A percentile compares a stretch with the other conserved stretches of the same genome.
Evolutionary conservation across 2,113 vertebrate species (phyloP).

Genomic region (Chlorodrepanis virens): DNA sequence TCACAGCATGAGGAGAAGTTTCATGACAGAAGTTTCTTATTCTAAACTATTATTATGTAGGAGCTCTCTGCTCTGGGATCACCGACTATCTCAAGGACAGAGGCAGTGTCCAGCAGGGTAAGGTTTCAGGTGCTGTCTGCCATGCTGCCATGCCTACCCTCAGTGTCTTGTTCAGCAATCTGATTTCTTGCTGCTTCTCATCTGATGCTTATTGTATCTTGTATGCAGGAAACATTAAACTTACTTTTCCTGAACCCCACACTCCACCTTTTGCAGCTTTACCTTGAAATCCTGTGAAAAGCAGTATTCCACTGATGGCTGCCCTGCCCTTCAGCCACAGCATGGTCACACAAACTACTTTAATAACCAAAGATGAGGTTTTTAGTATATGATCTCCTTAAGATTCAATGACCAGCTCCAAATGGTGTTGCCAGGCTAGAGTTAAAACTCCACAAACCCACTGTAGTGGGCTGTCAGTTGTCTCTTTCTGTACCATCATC

Average conservation of each 20-base stretch:
- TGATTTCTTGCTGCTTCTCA: neutral
- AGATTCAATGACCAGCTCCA: neutral
- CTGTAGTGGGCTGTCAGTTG: neutral
- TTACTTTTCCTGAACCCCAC: neutral
- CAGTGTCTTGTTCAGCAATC: neutral
- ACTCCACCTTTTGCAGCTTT: neutral
- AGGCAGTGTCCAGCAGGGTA: neutral
- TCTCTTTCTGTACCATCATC: neutral
- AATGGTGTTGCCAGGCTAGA: neutral
- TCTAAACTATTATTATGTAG: neutral
- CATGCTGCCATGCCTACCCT: neutral
- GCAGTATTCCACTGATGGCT: neutral
- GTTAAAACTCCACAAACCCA: neutral
- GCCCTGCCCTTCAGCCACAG: neutral
- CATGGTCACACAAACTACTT: neutral
- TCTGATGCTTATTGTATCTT: neutral
- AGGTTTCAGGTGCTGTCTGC: neutral
- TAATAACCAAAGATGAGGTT: neutral
- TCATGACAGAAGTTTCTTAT: neutral
- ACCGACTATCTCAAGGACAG: neutral
- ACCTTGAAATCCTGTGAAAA: neutral
- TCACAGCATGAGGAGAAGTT: neutral
- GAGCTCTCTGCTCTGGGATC: neutral
- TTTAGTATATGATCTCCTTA: neutral
- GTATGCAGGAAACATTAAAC: neutral